Base-by-base conservation (phyloP, 2,888 invertebrate species). In the Trichogramma evanescens region DNA sequence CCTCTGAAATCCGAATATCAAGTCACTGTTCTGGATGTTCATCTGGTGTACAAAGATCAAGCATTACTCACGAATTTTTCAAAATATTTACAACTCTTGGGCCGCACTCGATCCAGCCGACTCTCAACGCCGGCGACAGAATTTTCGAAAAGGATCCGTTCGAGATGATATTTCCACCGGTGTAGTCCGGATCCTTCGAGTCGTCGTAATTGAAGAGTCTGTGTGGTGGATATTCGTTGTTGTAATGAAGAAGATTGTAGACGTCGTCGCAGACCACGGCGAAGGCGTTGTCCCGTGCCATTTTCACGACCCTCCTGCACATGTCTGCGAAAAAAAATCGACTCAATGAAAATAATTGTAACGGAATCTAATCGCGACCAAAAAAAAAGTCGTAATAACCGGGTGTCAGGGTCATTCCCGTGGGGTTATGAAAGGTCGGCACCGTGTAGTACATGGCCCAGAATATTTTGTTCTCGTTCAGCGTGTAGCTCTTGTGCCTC, bases 71-170 rank as follows among this genome's bases (percentile, higher is more conserved):
- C 80, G 79, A 77, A 6, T 69, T 58, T 58, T 75, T 74, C 4
- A 82, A 65, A 42, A 76, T 68, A 1, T 73, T 71, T 45, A 78
- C 78, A 9, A 82, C 64, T 40, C 78, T 74, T 4, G 79, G 69
- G 3, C 82, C 80, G 26, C 81, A 80, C 70, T 87, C 86, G 39
- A 86, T 73, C 87, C 87, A 87, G 4, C 87, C 87, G 9, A 85
- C 70, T n/a, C 87, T 78, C 10, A 86, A 68, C 0, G 84, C 85
- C 1, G 87, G 86, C 1, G 82, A 82, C 59, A 87, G 71, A 54
- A 86, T 82, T 75, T 87, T 87, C 0, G 86, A 85, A 72, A 87
- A 86, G 2, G 83, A 81, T 38, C 85, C 83, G 70, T 85, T 86
- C 1, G 86, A 86, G 45, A 87, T 78, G 4, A 86, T 80, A 71